These are phyloP conservation scores for Leptopilina syphax DNA, from an alignment of 2,888 invertebrate genomes.

Conservation along the genomic window DNA sequence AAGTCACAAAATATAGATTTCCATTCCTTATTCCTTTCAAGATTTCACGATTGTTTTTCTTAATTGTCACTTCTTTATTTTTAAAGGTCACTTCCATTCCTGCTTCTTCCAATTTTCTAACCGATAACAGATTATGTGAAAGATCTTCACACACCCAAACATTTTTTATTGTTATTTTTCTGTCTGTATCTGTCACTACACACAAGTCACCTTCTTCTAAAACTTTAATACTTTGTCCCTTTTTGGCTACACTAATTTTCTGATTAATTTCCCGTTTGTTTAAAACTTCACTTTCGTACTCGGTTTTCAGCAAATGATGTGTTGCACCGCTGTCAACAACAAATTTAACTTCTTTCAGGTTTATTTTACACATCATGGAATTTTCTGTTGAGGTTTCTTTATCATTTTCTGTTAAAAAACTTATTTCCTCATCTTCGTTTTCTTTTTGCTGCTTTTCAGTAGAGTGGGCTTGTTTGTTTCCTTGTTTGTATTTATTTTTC, in stretches of 20 bases:
- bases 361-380: neutral
- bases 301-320: neutral
- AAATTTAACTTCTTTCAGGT: constrained; percentile 2
- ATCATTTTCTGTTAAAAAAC: neutral
- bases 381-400: neutral
- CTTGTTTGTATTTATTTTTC: constrained; percentile 18
- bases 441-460: neutral
- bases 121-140: constrained; percentile 1
- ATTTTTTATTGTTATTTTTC: constrained; percentile 14
- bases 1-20: constrained; percentile 6
- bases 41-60: neutral
- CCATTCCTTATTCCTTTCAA: constrained; percentile 17
- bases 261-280: neutral
- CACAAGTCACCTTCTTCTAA: constrained; percentile 22
- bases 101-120: constrained; percentile 29
- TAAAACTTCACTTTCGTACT: neutral
- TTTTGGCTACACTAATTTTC: constrained; percentile 25
- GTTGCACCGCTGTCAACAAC: constrained; percentile 8
- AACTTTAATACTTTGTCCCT: constrained; percentile 9
- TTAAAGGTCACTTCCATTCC: constrained; percentile 19
- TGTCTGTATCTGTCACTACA: neutral
- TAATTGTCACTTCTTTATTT: constrained; percentile 28
- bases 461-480: neutral
- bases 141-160: constrained; percentile 19
- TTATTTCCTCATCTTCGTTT: neutral